Conservation (phyloP, 1,140 invertebrate species). For the Drosophila ficusphila region DNA sequence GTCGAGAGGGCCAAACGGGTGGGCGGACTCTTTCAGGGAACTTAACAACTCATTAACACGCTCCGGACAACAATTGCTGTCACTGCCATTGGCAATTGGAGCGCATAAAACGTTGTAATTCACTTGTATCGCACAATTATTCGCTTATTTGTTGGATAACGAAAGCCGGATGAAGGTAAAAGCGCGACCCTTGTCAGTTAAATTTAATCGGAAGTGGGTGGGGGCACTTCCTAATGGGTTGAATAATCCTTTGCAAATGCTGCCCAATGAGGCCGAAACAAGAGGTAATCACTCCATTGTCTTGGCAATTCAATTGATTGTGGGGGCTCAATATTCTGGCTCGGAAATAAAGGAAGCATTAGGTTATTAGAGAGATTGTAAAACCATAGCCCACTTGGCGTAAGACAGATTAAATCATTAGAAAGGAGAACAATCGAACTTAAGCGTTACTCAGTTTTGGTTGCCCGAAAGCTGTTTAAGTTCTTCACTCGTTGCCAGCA, state of each 20-base stretch:
- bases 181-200: constrained; percentile 54
- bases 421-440: not conserved
- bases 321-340: not conserved
- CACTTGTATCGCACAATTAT: constrained; percentile 53
- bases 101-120: constrained; percentile 60
- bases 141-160: constrained; percentile 42
- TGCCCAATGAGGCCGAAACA: not conserved
- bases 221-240: no score
- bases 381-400: not conserved
- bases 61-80: constrained; percentile 63
- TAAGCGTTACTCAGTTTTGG: no score
- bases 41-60: constrained; percentile 79
- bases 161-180: constrained; percentile 21
- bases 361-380: not conserved
- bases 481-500: not conserved
- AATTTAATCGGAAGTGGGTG: constrained; percentile 43
- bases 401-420: not conserved
- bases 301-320: constrained; percentile 18
- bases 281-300: constrained; percentile 22
- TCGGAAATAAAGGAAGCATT: not conserved
- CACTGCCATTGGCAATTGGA: constrained; percentile 40
- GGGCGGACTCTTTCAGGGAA: constrained; percentile 49
- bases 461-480: no score
- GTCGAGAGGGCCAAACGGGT: not conserved
- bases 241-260: not conserved